Evolutionary conservation across 2,113 vertebrate genomes (phyloP), one percentile per base, ranked within the genome.

Genomic region (Alethe diademata): DNA sequence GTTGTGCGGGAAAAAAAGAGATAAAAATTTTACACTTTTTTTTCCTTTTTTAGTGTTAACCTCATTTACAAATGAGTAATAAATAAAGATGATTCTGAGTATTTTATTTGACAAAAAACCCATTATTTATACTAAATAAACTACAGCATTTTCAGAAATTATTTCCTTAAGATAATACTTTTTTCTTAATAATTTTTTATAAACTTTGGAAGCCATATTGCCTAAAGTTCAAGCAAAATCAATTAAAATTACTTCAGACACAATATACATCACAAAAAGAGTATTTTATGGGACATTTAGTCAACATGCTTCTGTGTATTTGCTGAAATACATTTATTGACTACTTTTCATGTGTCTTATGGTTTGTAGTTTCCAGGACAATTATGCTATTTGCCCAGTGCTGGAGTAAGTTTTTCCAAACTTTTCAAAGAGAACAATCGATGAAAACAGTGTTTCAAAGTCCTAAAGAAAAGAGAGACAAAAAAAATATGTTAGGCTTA

Each of bases 381-480:
- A 78, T 97, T 97, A 98, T 18, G 98, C 88, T 90, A 98, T 98
- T 93, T 98, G 94, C 31, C 98, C 98, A 93, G 98, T 62, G 87
- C 97, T 98, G 87, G 98, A 99, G 93, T 98, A 98, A 25, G 96
- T 89, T 94, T 97, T 97, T 90, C 98, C 98, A 94, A 98, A 98
- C 78, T 98, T 98, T 43, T 98, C 98, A 12, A 98, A 99, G 82
- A 98, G 94, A n/a, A 92, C 86, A 92, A 98, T 97, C 1, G 98
- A 95, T 72, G 98, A 96, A 48, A 98, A 97, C 40, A 97, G 87
- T 7, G 97, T 98, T 94, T 98, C 97, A 92, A 99, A 98, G 69
- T 98, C 97, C 99, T 99, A 97, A 86, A 97, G 62, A 70, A 96
- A 58, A 91, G 5, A 94, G 29, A 97, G 69, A 96, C 28, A 95